These are phyloP conservation scores for Dendrolimus houi DNA, from an alignment of 2,888 invertebrate genomes.

Conservation along the genomic window DNA sequence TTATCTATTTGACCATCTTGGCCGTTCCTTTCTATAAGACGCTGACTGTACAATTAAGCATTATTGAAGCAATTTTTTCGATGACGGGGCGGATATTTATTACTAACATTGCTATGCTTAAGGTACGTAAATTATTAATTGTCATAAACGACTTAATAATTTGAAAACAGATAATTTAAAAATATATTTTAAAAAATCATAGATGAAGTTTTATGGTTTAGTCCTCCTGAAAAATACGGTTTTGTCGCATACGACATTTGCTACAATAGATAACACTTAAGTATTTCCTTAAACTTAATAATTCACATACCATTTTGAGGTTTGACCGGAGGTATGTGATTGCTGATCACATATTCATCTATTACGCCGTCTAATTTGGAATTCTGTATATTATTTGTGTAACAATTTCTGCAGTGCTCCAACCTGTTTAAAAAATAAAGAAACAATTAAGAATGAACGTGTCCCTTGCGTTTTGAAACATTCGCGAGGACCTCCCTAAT, in stretches of 20 bases:
- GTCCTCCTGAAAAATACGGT: not conserved
- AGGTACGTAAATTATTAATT: too few species aligned
- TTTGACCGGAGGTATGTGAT: conserved; percentile 62
- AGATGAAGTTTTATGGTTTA: not conserved
- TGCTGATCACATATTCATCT: conserved; percentile 70
- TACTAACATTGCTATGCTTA: too few species aligned
- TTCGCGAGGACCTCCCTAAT: not conserved
- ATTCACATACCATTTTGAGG: conserved; percentile 61
- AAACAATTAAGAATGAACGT: conserved; percentile 4
- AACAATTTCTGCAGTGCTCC: conserved; percentile 84
- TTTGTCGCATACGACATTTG: not conserved
- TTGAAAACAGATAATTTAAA: too few species aligned
- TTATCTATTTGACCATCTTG: too few species aligned
- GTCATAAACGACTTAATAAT: too few species aligned
- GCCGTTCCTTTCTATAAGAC: too few species aligned
- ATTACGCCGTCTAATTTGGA: conserved; percentile 62
- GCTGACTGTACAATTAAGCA: too few species aligned
- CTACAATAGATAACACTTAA: not conserved
- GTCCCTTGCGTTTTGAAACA: not conserved
- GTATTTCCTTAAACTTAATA: not conserved
- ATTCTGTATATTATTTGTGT: conserved; percentile 84
- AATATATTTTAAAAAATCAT: too few species aligned
- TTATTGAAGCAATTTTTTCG: too few species aligned
- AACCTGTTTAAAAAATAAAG: conserved; percentile 51
- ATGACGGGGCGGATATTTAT: too few species aligned